Conservation (phyloP, 2,113 vertebrate genomes). For the Psittacus erithacus region DNA sequence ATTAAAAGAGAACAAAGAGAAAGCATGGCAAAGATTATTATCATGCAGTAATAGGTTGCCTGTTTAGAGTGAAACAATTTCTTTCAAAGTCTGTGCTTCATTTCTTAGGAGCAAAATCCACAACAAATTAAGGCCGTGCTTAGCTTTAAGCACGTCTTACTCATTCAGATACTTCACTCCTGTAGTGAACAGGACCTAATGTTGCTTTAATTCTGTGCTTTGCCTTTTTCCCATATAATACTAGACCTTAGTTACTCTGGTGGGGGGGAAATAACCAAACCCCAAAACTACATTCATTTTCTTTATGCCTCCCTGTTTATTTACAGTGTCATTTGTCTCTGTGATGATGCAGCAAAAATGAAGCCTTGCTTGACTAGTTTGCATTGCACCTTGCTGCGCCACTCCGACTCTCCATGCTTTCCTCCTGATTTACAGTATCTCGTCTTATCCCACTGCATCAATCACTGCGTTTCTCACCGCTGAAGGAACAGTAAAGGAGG, state of each 20-base stretch:
- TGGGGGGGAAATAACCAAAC: fast-evolving
- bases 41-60: neutral
- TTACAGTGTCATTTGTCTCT: neutral
- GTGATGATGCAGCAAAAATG: slow-evolving; percentile 34
- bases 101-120: neutral
- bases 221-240: neutral
- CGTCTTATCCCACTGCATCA: neutral
- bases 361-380: neutral
- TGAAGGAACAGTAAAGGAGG: neutral
- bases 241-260: neutral
- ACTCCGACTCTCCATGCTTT: neutral
- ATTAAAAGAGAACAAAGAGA: neutral
- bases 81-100: neutral
- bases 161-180: neutral
- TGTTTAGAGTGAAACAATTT: neutral
- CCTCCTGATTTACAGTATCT: neutral
- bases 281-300: neutral
- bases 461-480: neutral
- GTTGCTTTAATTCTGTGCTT: neutral
- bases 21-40: neutral
- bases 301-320: neutral
- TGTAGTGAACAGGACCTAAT: neutral
- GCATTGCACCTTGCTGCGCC: neutral
- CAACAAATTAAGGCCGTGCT: neutral
- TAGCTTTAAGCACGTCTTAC: neutral